These are phyloP conservation scores for Acronicta leporina DNA, from an alignment of 2,888 invertebrate species.

Conservation along the genomic window DNA sequence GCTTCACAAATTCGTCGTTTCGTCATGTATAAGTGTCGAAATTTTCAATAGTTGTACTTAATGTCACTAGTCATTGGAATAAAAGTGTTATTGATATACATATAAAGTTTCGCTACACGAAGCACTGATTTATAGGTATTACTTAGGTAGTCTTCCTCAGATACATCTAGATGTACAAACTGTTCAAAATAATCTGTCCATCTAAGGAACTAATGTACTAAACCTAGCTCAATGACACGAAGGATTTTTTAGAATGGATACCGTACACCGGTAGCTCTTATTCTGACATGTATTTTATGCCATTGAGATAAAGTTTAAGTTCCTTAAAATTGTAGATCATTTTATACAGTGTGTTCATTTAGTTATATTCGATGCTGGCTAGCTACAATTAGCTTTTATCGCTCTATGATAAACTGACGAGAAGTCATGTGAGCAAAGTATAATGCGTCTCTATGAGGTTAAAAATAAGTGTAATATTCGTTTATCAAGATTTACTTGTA, in stretches of 20 bases:
- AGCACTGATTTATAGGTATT: slow-evolving; percentile 34
- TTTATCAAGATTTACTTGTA: slow-evolving; percentile 54
- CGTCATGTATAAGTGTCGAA: slow-evolving; percentile 28
- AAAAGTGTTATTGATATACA: slow-evolving; percentile 35
- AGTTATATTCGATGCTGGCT: too few species aligned
- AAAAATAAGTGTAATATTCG: slow-evolving; percentile 51
- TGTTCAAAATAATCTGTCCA: too few species aligned
- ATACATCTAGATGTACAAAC: too few species aligned
- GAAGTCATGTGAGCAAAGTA: slow-evolving; percentile 46
- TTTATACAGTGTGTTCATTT: too few species aligned
- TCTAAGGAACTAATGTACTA: too few species aligned
- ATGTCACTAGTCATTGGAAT: slow-evolving; percentile 48
- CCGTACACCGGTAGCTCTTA: too few species aligned
- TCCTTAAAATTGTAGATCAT: too few species aligned
- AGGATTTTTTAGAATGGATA: too few species aligned
- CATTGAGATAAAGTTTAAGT: too few species aligned
- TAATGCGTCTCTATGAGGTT: slow-evolving; percentile 28
- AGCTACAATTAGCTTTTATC: slow-evolving; percentile 35
- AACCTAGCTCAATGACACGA: too few species aligned
- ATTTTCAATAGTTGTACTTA: slow-evolving; percentile 47
- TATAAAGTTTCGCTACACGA: slow-evolving; percentile 34
- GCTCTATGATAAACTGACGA: slow-evolving; percentile 55
- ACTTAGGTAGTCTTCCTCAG: too few species aligned
- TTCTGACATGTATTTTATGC: too few species aligned
- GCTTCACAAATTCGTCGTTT: slow-evolving; percentile 36